Evolutionary conservation across 2,797 vertebrate genomes (phyloP), one percentile per base, ranked within the genome.

Genomic region (Thunnus albacares): DNA sequence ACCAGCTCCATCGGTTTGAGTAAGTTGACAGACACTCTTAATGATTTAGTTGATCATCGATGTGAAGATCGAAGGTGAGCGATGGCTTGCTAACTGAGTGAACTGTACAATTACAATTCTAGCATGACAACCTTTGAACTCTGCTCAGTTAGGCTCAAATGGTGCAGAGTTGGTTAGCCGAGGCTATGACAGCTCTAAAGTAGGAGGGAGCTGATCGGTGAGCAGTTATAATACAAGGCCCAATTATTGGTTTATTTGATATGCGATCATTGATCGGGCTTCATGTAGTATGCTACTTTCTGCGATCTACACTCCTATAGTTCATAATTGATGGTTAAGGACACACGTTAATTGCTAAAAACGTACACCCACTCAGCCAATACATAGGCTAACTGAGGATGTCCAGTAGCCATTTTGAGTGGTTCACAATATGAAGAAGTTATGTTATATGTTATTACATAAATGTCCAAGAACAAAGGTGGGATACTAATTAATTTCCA

Each of bases 51-150:
- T 11, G 47, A 35, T 43, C 52, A 59, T 70, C 60, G 43, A 73
- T 26, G 6, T 55, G 71, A 26, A 67, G 72, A 78, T 74, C 26
- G 8, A 41, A 85, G 89, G 83, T 91, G 85, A 89, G 86, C 0
- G 5, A 26, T 56, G 13, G 0, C 2, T 41, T 6, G 4, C 56
- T 28, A 28, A n/a, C 52, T 49, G 24, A 5, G 2, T 59, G 7
- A 28, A 8, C 4, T 67, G 13, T 30, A 17, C 11, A 17, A 14
- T 6, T 33, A 52, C 1, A 13, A 35, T 60, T 43, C 12, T 1
- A 71, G 7, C 14, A 13, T 0, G 12, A 45, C 6, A 58, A 17
- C 14, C 2, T 49, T 20, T 26, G 3, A 56, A 20, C 22, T 2
- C 22, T 30, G 38, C 4, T 12, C 14, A 3, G 18, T 26, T 2